These are phyloP conservation scores for Teleopsis dalmanni DNA, from an alignment of 1,140 invertebrate genomes.

Conservation along the genomic window DNA sequence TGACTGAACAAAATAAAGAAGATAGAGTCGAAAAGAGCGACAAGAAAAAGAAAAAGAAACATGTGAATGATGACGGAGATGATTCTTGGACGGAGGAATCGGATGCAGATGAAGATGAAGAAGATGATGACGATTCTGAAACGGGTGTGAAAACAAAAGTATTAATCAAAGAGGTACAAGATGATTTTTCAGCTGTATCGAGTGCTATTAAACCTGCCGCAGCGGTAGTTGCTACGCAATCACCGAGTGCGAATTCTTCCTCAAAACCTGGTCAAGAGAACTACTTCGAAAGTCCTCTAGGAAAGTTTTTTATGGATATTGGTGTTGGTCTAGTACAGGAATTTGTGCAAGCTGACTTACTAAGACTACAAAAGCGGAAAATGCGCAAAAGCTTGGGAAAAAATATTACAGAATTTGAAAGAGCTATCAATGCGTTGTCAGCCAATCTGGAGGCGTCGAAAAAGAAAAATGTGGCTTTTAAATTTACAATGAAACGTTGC, in stretches of 20 bases:
- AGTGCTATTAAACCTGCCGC: constrained; percentile 47
- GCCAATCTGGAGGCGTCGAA: constrained; percentile 82
- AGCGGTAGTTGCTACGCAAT: constrained; percentile 27
- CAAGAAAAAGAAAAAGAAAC: constrained; percentile 40
- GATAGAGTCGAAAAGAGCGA: constrained; percentile 38
- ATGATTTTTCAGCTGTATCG: constrained; percentile 47
- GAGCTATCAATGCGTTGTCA: constrained; percentile 68
- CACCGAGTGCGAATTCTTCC: constrained; percentile 8
- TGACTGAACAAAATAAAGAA: constrained; percentile 37
- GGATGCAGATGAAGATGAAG: constrained; percentile 47
- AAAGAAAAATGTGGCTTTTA: constrained; percentile 80
- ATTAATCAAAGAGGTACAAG: constrained; percentile 51
- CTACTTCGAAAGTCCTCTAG: constrained; percentile 79
- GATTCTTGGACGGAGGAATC: constrained; percentile 45
- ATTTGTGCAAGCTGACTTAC: constrained; percentile 82
- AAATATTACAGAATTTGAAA: constrained; percentile 61
- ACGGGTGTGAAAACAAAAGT: constrained; percentile 48
- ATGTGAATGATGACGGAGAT: constrained; percentile 25
- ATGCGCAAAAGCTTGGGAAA: constrained; percentile 53
- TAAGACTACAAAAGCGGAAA: constrained; percentile 80
- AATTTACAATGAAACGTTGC: constrained; percentile 73
- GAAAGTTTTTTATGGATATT: constrained; percentile 88
- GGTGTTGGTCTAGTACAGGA: constrained; percentile 88
- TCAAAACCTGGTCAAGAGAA: constrained; percentile 34
- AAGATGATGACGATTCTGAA: constrained; percentile 49